Evolutionary conservation across 1,140 invertebrate species (phyloP).

Genomic region (Aphaenogaster rudis): DNA sequence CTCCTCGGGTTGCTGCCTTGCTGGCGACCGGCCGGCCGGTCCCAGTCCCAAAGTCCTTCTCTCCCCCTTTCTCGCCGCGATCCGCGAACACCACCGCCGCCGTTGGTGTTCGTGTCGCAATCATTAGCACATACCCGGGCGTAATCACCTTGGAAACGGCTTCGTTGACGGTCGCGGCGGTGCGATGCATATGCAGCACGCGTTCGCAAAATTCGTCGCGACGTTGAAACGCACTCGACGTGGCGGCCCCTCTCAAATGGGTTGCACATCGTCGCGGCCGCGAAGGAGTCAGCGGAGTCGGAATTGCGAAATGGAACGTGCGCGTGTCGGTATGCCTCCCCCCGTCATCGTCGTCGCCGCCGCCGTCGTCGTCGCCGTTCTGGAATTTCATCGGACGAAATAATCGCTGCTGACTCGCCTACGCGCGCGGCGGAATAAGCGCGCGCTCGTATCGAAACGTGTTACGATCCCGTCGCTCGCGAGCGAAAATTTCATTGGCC

Average conservation of each 20-base stretch:
- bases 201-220: constrained; percentile 66
- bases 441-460: constrained; percentile 2
- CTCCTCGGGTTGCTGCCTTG: neutral
- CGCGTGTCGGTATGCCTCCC: constrained; percentile 70
- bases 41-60: neutral
- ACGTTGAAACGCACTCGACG: constrained; percentile 42
- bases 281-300: constrained; percentile 44
- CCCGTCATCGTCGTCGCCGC: constrained; percentile 46
- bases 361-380: constrained; percentile 47
- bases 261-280: constrained; percentile 47
- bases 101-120: constrained; percentile 72
- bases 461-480: constrained; percentile 7
- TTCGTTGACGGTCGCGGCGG: constrained; percentile 35
- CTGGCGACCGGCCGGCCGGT: neutral
- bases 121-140: constrained; percentile 69
- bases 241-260: constrained; percentile 49
- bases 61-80: constrained; percentile 41
- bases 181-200: constrained; percentile 68
- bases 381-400: constrained; percentile 63
- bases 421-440: constrained; percentile 33
- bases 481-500: neutral
- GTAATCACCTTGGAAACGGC: constrained; percentile 74
- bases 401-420: constrained; percentile 43
- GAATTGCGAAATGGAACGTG: constrained; percentile 72
- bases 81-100: constrained; percentile 12